A percentile compares a stretch with the other conserved stretches of the same genome.
Conservation (phyloP, 2,888 invertebrate genomes). For the Quadroppia sp. region DNA sequence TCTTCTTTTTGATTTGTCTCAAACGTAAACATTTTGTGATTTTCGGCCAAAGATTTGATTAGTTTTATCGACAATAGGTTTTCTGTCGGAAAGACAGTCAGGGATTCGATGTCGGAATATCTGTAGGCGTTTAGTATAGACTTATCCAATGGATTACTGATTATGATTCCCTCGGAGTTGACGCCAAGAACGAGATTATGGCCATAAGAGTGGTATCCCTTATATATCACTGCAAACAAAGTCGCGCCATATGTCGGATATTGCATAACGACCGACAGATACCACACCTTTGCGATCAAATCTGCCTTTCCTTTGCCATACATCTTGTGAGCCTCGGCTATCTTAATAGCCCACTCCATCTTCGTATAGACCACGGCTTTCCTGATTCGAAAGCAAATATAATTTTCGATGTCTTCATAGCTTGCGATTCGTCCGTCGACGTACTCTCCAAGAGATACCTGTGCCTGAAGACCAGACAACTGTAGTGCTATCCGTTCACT, state of each 20-base stretch:
- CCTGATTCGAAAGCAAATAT: constrained; percentile 59
- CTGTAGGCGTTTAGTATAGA: constrained; percentile 84
- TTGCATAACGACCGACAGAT: constrained; percentile 92
- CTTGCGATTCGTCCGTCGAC: constrained; percentile 49
- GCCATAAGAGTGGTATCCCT: constrained; percentile 88
- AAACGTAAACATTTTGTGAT: constrained; percentile 65
- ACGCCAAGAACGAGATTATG: constrained; percentile 70
- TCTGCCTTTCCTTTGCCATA: constrained; percentile 89
- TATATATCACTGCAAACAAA: constrained; percentile 80
- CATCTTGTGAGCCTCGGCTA: constrained; percentile 54
- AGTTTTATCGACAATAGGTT: constrained; percentile 84
- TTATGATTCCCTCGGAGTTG: constrained; percentile 81
- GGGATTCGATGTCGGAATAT: constrained; percentile 83
- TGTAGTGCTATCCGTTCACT: constrained; percentile 91
- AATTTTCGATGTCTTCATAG: constrained; percentile 85
- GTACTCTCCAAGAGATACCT: constrained; percentile 85
- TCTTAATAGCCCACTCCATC: constrained; percentile 53
- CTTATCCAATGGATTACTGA: constrained; percentile 87
- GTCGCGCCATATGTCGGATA: constrained; percentile 87
- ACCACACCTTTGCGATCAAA: constrained; percentile 84
- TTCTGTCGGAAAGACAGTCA: constrained; percentile 85
- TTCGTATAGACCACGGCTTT: constrained; percentile 47
- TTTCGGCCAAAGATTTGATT: constrained; percentile 61
- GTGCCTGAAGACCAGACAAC: constrained; percentile 86
- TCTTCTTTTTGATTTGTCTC: constrained; percentile 85